Conservation (phyloP, 2,888 invertebrate species). For the Aphidius colemani region DNA sequence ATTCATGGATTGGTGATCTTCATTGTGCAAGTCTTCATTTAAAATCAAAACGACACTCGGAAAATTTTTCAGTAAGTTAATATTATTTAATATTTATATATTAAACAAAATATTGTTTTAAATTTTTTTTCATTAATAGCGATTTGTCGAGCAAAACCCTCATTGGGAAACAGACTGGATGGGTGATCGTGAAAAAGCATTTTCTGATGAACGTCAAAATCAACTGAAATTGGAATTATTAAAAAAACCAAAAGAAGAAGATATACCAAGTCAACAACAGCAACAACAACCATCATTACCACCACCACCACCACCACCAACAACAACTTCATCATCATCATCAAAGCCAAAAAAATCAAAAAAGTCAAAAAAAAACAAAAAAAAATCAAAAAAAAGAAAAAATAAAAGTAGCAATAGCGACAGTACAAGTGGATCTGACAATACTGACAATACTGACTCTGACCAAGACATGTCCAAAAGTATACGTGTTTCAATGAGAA, state of each 20-base stretch:
- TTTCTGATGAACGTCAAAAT: slow-evolving; percentile 54
- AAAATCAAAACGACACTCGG: slow-evolving; percentile 78
- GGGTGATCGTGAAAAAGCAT: slow-evolving; percentile 77
- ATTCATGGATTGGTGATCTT: slow-evolving; percentile 85
- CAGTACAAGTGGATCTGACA: slow-evolving; percentile 57
- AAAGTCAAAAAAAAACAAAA: slow-evolving; percentile 67
- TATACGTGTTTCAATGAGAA: slow-evolving; percentile 71
- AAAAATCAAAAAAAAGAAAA: slow-evolving; percentile 63
- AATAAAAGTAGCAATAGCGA: slow-evolving; percentile 59
- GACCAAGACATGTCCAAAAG: slow-evolving; percentile 65
- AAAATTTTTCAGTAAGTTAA: slow-evolving; percentile 76
- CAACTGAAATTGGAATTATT: slow-evolving; percentile 56
- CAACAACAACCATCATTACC: too few relatives aligned
- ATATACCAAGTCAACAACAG: slow-evolving; percentile 31
- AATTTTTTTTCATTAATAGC: slow-evolving; percentile 62
- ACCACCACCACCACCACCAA: slow-evolving; percentile 47
- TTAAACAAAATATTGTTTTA: not conserved
- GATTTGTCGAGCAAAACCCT: slow-evolving; percentile 81
- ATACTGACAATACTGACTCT: slow-evolving; percentile 57
- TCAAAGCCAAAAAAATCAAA: slow-evolving; percentile 65
- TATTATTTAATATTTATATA: not conserved
- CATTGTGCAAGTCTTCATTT: slow-evolving; percentile 87
- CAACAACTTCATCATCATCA: slow-evolving; percentile 54
- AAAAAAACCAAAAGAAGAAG: slow-evolving; percentile 67
- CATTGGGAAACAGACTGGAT: slow-evolving; percentile 89